Conservation (phyloP, 2,888 invertebrate species). For the Meiosimyza platycephala region DNA sequence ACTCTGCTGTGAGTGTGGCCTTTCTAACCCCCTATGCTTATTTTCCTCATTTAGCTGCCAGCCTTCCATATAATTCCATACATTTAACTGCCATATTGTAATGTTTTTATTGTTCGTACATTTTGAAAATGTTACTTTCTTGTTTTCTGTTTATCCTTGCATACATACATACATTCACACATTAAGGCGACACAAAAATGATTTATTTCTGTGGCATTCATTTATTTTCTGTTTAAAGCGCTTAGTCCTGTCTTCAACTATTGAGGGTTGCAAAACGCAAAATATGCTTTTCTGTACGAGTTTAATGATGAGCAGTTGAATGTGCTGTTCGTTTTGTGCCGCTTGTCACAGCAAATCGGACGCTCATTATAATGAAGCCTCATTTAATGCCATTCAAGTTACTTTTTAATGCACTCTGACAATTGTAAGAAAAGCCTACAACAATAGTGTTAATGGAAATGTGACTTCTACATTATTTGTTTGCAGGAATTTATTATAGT, state of each 20-base stretch:
- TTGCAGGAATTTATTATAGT: too few relatives aligned
- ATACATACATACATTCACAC: conserved; percentile 32
- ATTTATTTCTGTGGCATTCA: conserved; percentile 49
- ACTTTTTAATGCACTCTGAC: conserved; percentile 19
- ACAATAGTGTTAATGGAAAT: conserved; percentile 22
- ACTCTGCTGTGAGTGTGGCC: too few relatives aligned
- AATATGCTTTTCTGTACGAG: too few relatives aligned
- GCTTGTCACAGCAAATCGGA: neutral
- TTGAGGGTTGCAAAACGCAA: too few relatives aligned
- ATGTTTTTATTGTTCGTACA: conserved; percentile 3
- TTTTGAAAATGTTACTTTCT: neutral
- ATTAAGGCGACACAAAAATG: conserved; percentile 41
- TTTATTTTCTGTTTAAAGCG: conserved; percentile 59
- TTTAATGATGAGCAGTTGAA: too few relatives aligned
- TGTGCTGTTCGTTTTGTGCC: too few relatives aligned
- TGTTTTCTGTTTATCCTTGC: conserved; percentile 10
- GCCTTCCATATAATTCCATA: neutral
- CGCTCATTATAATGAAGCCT: conserved; percentile 22
- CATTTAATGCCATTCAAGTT: conserved; percentile 31
- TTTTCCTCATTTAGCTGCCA: neutral
- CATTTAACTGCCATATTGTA: conserved; percentile 10
- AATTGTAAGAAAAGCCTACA: conserved; percentile 15
- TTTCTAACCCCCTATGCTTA: neutral
- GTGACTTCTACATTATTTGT: too few relatives aligned
- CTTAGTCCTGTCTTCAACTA: neutral